These are phyloP conservation scores for Eupithecia subumbrata DNA, from an alignment of 2,888 invertebrate species.

Conservation along the genomic window DNA sequence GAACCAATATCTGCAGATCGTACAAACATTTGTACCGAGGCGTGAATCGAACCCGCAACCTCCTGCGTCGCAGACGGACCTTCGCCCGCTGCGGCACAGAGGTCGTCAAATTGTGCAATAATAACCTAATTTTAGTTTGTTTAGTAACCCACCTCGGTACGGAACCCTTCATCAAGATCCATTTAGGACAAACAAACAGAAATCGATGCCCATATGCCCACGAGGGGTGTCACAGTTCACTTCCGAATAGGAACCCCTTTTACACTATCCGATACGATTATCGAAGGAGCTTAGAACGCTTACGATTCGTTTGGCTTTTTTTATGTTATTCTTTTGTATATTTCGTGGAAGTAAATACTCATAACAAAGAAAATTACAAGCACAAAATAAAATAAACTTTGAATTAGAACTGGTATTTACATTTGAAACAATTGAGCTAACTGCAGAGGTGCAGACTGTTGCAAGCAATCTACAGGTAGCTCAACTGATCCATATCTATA, in stretches of 20 bases:
- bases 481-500: too few relatives aligned
- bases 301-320: not conserved
- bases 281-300: not conserved
- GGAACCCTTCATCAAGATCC: conserved; percentile 34
- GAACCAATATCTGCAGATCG: too few relatives aligned
- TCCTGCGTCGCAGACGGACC: too few relatives aligned
- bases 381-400: too few relatives aligned
- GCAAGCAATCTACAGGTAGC: too few relatives aligned
- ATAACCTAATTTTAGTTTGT: not conserved
- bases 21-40: too few relatives aligned
- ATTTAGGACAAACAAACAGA: conserved; percentile 39
- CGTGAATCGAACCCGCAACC: too few relatives aligned
- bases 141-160: conserved; percentile 18
- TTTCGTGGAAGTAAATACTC: not conserved
- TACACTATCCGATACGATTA: conserved; percentile 11
- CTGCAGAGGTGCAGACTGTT: too few relatives aligned
- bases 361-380: not conserved
- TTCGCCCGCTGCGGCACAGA: too few relatives aligned
- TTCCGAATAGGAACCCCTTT: conserved; percentile 24
- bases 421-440: too few relatives aligned
- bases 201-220: conserved; percentile 30
- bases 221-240: conserved; percentile 41
- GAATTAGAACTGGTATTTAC: too few relatives aligned
- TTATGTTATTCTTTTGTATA: not conserved
- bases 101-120: too few relatives aligned